phyloP scores from a whole-genome alignment of 2,888 invertebrate genomes.

The Drosophila sordidula region DNA sequence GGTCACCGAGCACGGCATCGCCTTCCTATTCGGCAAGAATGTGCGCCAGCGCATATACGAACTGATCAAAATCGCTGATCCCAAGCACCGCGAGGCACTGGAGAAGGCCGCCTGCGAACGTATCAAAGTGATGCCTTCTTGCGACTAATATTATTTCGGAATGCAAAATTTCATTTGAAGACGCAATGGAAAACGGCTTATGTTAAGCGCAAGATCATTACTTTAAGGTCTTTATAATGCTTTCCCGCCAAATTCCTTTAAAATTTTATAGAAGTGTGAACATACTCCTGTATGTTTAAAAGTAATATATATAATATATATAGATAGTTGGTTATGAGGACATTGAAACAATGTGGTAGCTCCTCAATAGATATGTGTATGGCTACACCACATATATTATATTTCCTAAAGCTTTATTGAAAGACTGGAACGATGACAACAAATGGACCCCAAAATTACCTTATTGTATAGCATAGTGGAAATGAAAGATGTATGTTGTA shows the following conservation, averaged over 20 bases:
- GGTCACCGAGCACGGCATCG: slow-evolving; percentile 96
- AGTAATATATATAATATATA: slow-evolving; percentile 24
- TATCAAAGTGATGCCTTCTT: slow-evolving; percentile 90
- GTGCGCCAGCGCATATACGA: slow-evolving; percentile 95
- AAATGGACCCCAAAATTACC: too few species aligned
- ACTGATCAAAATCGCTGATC: slow-evolving; percentile 95
- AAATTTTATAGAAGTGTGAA: neutral
- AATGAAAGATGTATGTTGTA: too few species aligned
- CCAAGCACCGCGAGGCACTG: slow-evolving; percentile 92
- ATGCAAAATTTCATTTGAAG: neutral
- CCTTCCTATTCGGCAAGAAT: slow-evolving; percentile 94
- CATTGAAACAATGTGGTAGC: too few species aligned
- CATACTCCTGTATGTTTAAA: neutral
- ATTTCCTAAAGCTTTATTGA: too few species aligned
- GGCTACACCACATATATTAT: too few species aligned
- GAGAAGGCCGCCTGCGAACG: slow-evolving; percentile 96
- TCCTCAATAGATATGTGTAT: too few species aligned
- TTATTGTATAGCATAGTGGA: too few species aligned
- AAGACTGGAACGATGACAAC: too few species aligned
- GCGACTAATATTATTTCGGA: slow-evolving; percentile 39
- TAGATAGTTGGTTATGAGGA: too few species aligned
- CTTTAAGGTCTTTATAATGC: neutral
- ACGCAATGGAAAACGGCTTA: neutral
- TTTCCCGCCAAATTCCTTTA: slow-evolving; percentile 4
- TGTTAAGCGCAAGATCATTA: neutral